These are phyloP conservation scores for Pseudopleuronectes americanus DNA, from an alignment of 2,797 vertebrate species.

Conservation along the genomic window DNA sequence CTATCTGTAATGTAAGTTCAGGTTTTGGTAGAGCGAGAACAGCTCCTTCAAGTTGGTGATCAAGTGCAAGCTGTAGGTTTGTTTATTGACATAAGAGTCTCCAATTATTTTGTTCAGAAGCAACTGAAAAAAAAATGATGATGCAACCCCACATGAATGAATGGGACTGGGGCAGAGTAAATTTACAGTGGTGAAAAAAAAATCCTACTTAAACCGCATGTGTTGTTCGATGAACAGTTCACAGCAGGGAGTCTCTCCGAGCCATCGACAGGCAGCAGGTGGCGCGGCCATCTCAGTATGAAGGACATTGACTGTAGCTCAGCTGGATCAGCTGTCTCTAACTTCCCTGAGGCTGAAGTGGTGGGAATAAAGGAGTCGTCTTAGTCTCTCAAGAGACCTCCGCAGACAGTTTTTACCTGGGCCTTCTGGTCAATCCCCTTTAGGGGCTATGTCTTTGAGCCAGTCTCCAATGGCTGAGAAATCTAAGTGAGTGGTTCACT, in stretches of 20 bases:
- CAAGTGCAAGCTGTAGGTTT: background rate
- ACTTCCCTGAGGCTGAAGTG: constrained; percentile 28
- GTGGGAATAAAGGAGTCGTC: constrained; percentile 40
- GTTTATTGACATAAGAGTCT: background rate
- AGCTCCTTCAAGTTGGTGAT: background rate
- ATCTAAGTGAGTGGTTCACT: constrained; percentile 66
- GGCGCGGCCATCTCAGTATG: constrained; percentile 20
- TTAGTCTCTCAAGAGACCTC: constrained; percentile 32
- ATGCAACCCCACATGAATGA: background rate
- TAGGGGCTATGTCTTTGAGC: constrained; percentile 44
- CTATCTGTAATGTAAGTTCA: background rate
- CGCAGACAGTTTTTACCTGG: constrained; percentile 61
- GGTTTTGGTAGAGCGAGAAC: background rate
- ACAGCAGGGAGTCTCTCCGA: constrained; percentile 25
- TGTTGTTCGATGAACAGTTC: constrained; percentile 23
- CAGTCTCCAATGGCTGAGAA: constrained; percentile 63
- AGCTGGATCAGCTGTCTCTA: constrained; percentile 35
- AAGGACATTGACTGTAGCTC: constrained; percentile 44
- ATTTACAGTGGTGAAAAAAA: too few species aligned
- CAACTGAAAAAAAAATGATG: background rate
- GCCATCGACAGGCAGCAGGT: constrained; percentile 30
- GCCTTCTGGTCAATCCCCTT: constrained; percentile 47
- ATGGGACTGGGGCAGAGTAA: background rate
- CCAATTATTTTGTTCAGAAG: background rate
- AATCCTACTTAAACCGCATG: background rate